Evolutionary conservation across 2,797 vertebrate genomes (phyloP).

Genomic region (Austrolebias charrua): DNA sequence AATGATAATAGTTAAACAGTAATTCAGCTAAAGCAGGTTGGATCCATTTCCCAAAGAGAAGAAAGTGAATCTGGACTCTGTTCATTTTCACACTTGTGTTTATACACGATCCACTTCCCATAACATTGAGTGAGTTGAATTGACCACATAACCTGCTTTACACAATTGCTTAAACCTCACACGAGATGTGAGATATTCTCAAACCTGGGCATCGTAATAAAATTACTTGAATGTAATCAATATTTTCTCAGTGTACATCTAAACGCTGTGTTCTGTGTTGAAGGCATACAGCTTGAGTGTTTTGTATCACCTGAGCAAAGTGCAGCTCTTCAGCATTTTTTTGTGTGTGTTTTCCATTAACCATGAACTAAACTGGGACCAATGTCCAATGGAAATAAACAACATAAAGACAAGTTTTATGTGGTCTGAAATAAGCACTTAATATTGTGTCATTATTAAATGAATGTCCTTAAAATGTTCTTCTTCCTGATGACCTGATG

Average conservation of each 20-base stretch:
- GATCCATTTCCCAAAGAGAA: not conserved
- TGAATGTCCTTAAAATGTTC: slow-evolving; percentile 1
- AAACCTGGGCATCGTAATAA: not conserved
- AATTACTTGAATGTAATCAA: slow-evolving; percentile 23
- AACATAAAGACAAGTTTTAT: slow-evolving; percentile 1
- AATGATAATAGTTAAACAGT: slow-evolving; percentile 6
- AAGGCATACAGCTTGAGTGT: slow-evolving; percentile 39
- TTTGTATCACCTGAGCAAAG: slow-evolving; percentile 33
- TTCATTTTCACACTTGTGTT: slow-evolving; percentile 15
- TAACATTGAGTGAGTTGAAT: slow-evolving; percentile 13
- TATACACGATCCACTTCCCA: slow-evolving; percentile 1
- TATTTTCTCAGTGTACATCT: slow-evolving; percentile 33
- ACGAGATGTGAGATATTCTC: slow-evolving; percentile 2
- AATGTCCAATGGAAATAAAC: not conserved
- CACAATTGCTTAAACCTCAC: slow-evolving; percentile 3
- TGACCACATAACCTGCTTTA: slow-evolving; percentile 9
- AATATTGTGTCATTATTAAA: not conserved
- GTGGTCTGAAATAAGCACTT: slow-evolving; percentile 14
- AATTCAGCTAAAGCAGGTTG: slow-evolving; percentile 12
- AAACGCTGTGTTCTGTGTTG: slow-evolving; percentile 36
- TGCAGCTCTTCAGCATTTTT: slow-evolving; percentile 11
- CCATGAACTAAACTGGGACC: slow-evolving; percentile 22
- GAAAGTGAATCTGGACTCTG: not conserved
- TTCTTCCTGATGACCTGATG: no score
- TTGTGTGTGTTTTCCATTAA: slow-evolving; percentile 25